Evolutionary conservation across 2,797 vertebrate genomes (phyloP), one percentile per base, ranked within the genome.

Genomic region (Emys orbicularis): DNA sequence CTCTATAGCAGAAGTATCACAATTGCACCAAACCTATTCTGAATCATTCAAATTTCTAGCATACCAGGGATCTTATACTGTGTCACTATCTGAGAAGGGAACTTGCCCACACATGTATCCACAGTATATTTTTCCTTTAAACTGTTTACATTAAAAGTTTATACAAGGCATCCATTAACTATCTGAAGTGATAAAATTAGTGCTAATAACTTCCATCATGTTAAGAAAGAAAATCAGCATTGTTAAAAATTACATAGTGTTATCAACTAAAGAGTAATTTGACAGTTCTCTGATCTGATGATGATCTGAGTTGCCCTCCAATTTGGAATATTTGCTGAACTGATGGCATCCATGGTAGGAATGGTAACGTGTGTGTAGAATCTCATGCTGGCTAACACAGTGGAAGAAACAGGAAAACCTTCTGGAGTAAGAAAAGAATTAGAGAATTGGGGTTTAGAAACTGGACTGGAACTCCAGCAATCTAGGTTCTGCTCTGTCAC

Each of bases 301-400:
- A 41, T 9, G 3, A 4, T 41, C 68, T 0, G 1, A 86, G 1
- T 37, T 79, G 49, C 68, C 47, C 25, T 8, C 37, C 31, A 49
- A 72, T n/a, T 27, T 77, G 31, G 61, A 81, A 52, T 27, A 81
- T 9, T 37, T 57, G 27, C 56, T 29, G 27, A 25, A 81, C 29
- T 68, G 87, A 13, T 27, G 37, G 37, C 21, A 81, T 50, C 41
- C 31, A 83, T 83, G 31, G 76, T 52, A 85, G 61, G 52, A 82
- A 57, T 57, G 31, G 54, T 44, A 11, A 57, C 12, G 29, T 8
- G 44, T 8, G 16, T 29, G 18, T 29, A 44, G 41, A 44, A 34
- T 57, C 52, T 79, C n/a, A 57, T 8, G 5, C 18, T 87, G 25
- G 87, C 53, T 23, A 86, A 59, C 4, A 79, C 0, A 1, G 23